Base-by-base conservation (phyloP, 2,888 invertebrate species). In the Dynastes hyllus region DNA sequence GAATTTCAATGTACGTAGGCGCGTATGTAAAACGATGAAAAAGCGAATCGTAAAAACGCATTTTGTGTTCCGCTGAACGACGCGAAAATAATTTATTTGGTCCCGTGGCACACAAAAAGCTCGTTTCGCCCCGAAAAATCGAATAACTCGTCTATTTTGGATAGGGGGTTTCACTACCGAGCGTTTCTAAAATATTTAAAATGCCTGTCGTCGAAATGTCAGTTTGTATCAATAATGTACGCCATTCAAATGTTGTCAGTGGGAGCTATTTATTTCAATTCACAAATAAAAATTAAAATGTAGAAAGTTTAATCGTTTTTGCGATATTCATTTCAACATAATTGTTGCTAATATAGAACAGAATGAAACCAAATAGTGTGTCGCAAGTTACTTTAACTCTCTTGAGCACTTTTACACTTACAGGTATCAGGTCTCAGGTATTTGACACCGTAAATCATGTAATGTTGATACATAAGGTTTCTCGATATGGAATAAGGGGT, bases 51-150 rank as follows among this genome's bases (percentile, higher is more conserved):
- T 11, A 66, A 66, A 66, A 66, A 66, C 22, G 22, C 40, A 13
- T 32, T 66, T n/a, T 16, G 65, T 37, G 37, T 66, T 66, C 8
- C 40, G 6, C 13, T n/a, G n/a, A 66, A 32, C 65, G 65, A n/a
- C 32, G n/a, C n/a, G n/a, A 40, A 66, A 37, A 66, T 66, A 66
- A 66, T 66, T 66, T 66, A 66, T 66, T 66, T 66, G 13, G 37
- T 66, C 2, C 2, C 6, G 37, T 11, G n/a, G 65, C 11, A 13
- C 6, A n/a, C 27, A 66, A 66, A 66, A 40, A 11, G 5, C 37
- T 9, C n/a, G 37, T 11, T 66, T 3, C 37, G n/a, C 3, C 8
- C 65, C 8, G 16, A 66, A 66, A 37, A 66, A 11, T 55, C 16
- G n/a, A 22, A 22, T 63, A 63, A 63, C 29, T 29, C 29, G 27